These are phyloP conservation scores for Allolobophora icterica DNA, from an alignment of 2,888 invertebrate species.

Conservation along the genomic window DNA sequence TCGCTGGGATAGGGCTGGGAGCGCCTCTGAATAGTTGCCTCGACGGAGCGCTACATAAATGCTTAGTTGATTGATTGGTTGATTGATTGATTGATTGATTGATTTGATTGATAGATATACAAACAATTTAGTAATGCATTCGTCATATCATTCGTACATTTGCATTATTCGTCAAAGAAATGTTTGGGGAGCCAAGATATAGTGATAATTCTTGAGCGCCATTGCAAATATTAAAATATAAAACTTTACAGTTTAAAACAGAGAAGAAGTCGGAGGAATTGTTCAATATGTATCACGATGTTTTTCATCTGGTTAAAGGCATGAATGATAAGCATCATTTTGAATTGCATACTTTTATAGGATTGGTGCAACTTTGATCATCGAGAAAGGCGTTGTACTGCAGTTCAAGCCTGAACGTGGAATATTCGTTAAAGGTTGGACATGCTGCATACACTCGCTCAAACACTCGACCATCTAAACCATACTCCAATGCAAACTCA, in stretches of 20 bases:
- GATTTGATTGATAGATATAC: too few species aligned
- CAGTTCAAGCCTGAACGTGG: not conserved
- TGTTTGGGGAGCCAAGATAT: not conserved
- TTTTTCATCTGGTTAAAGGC: not conserved
- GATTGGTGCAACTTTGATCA: not conserved
- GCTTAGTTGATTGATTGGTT: too few species aligned
- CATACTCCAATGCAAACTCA: too few species aligned
- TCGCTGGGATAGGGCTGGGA: too few species aligned
- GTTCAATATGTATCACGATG: not conserved
- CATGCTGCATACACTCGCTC: too few species aligned
- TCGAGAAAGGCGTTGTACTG: not conserved
- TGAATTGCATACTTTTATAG: not conserved
- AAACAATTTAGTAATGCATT: not conserved
- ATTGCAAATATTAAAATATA: not conserved
- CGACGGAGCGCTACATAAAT: too few species aligned
- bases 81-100: too few species aligned
- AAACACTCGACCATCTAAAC: too few species aligned
- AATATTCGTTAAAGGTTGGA: constrained; percentile 22
- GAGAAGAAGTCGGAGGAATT: too few species aligned
- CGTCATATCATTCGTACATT: too few species aligned
- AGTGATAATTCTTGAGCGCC: not conserved
- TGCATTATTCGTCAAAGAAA: not conserved
- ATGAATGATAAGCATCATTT: too few species aligned
- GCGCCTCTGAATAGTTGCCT: too few species aligned
- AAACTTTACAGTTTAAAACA: not conserved